Evolutionary conservation across 2,888 invertebrate species (phyloP).

Genomic region (Agonopterix heracliana): DNA sequence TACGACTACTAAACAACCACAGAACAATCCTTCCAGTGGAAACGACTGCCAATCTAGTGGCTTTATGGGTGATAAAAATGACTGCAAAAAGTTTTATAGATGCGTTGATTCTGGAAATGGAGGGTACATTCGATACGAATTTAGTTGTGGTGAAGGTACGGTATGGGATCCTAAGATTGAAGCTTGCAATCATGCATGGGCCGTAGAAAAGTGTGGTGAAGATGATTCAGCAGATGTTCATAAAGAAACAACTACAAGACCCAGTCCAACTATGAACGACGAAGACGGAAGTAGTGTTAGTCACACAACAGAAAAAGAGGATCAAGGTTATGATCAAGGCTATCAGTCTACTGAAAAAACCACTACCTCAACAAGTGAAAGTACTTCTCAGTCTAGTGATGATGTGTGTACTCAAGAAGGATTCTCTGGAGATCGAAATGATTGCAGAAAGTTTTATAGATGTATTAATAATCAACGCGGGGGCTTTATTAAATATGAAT

Average conservation of each 20-base stretch:
- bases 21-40: conserved; percentile 18
- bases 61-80: conserved; percentile 71
- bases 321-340: neutral
- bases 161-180: conserved; percentile 76
- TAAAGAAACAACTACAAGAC: conserved; percentile 4
- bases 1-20: conserved; percentile 9
- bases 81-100: conserved; percentile 82
- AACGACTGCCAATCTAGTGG: conserved; percentile 54
- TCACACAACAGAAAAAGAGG: neutral
- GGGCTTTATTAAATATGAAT: conserved; percentile 80
- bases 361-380: conserved; percentile 14
- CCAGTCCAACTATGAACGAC: conserved; percentile 1
- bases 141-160: conserved; percentile 76
- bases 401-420: conserved; percentile 75
- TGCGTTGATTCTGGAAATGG: conserved; percentile 75
- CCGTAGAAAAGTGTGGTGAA: conserved; percentile 6
- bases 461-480: conserved; percentile 80
- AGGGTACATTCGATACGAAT: conserved; percentile 69
- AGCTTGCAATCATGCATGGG: conserved; percentile 76
- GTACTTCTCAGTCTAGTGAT: conserved; percentile 3
- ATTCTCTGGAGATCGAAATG: conserved; percentile 79
- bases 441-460: conserved; percentile 86
- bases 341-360: conserved; percentile 7
- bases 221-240: conserved; percentile 1
- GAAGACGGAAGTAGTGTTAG: neutral